Evolutionary conservation across 2,113 vertebrate genomes (phyloP).

Genomic region (Corythaixoides concolor): DNA sequence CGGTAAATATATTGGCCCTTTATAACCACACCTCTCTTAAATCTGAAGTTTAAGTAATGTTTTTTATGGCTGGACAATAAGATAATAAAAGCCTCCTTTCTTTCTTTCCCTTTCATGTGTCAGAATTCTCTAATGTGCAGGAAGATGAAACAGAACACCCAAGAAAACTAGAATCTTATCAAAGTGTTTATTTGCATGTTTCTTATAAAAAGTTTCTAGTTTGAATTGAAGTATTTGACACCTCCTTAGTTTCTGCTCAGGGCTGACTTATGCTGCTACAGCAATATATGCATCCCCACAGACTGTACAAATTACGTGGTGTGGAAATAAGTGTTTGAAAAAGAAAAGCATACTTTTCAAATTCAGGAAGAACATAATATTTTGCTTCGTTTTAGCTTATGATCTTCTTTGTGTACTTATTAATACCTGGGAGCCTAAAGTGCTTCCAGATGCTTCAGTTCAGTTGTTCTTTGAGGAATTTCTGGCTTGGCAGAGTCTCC

Average conservation of each 20-base stretch:
- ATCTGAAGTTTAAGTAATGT: not conserved
- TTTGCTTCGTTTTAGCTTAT: conserved; percentile 21
- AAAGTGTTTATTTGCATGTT: not conserved
- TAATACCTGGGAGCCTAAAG: conserved; percentile 39
- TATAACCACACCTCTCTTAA: not conserved
- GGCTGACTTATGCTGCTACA: conserved; percentile 27
- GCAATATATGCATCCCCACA: conserved; percentile 28
- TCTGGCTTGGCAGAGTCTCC: not conserved
- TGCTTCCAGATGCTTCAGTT: conserved; percentile 40
- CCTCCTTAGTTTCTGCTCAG: not conserved
- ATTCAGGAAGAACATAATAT: conserved; percentile 15
- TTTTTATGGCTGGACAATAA: not conserved
- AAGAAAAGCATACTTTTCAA: conserved; percentile 25
- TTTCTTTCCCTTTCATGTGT: not conserved
- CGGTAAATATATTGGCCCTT: not conserved
- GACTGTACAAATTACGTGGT: not conserved
- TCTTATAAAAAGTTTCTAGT: not conserved
- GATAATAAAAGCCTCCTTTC: not conserved
- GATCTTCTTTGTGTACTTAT: not conserved
- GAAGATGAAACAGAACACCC: not conserved
- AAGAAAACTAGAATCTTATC: not conserved
- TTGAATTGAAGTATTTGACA: not conserved
- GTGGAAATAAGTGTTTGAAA: conserved; percentile 30
- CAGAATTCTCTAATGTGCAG: not conserved
- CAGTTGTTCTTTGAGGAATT: not conserved